A percentile compares a stretch with the other conserved stretches of the same genome.
phyloP scores from a whole-genome alignment of 1,140 invertebrate genomes.

The Lordiphosa clarofinis region DNA sequence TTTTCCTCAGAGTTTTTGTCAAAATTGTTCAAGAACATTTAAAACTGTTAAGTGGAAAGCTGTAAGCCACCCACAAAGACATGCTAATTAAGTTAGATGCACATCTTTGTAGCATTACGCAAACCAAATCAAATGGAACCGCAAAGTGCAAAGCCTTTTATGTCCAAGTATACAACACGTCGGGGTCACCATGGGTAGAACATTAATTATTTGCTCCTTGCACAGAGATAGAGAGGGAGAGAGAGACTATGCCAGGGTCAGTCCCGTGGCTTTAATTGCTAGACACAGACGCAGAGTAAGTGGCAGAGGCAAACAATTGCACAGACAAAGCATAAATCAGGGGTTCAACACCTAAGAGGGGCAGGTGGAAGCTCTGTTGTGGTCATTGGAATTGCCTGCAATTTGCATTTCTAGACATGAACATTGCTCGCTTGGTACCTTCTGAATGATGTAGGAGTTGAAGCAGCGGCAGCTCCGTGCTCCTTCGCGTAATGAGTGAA shows the following conservation, averaged over 20 bases:
- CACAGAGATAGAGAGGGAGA: too few species aligned
- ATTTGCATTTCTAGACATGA: slow-evolving; percentile 5
- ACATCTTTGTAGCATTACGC: slow-evolving; percentile 9
- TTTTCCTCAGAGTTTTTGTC: neutral
- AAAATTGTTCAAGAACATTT: neutral
- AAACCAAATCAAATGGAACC: slow-evolving; percentile 10
- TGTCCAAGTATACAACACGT: neutral
- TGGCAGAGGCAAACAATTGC: slow-evolving; percentile 11
- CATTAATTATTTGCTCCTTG: slow-evolving; percentile 9
- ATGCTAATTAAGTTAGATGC: slow-evolving; percentile 11
- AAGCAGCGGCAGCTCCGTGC: too few species aligned
- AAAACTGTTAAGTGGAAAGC: neutral
- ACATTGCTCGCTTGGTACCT: slow-evolving; percentile 6
- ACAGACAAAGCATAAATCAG: slow-evolving; percentile 16
- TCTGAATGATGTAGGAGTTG: neutral
- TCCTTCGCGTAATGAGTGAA: slow-evolving; percentile 5
- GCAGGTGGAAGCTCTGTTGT: slow-evolving; percentile 3
- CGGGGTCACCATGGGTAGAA: slow-evolving; percentile 9
- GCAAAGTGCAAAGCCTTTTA: slow-evolving; percentile 8
- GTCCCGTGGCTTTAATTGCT: slow-evolving; percentile 6
- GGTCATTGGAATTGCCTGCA: slow-evolving; percentile 10
- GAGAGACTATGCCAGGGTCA: neutral
- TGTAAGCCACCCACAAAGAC: slow-evolving; percentile 1
- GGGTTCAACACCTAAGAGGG: slow-evolving; percentile 2
- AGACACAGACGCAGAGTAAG: slow-evolving; percentile 2